A percentile compares a stretch with the other conserved stretches of the same genome.
Evolutionary conservation across 2,888 invertebrate species (phyloP).

Genomic region (Limnephilus auricula): DNA sequence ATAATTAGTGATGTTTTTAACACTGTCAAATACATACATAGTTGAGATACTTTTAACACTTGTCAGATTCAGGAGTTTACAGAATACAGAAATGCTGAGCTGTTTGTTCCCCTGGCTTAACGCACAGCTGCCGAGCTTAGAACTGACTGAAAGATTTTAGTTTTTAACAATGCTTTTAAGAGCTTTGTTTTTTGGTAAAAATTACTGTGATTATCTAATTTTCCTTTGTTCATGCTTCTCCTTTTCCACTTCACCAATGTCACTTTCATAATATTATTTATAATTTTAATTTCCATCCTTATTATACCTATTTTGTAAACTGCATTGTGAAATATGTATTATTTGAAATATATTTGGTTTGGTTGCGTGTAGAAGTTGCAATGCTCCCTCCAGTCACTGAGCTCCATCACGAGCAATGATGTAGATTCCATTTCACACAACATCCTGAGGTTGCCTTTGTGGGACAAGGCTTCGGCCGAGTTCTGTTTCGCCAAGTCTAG

Average conservation of each 20-base stretch:
- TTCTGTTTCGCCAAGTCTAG: slow-evolving; percentile 86
- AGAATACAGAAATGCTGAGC: neutral
- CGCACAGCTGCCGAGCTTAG: neutral
- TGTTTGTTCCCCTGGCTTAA: neutral
- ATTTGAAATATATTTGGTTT: slow-evolving; percentile 23
- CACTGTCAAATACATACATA: neutral
- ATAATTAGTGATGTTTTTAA: neutral
- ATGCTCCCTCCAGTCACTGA: slow-evolving; percentile 76
- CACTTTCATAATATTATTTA: neutral
- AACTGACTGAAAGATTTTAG: neutral
- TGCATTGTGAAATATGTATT: slow-evolving; percentile 10
- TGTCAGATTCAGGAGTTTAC: too few relatives aligned
- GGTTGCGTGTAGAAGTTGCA: slow-evolving; percentile 66
- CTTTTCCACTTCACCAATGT: slow-evolving; percentile 34
- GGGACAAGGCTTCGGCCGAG: slow-evolving; percentile 86
- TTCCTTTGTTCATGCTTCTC: slow-evolving; percentile 24
- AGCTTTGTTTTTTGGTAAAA: slow-evolving; percentile 36
- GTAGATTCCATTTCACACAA: slow-evolving; percentile 70
- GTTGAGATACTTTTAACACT: neutral
- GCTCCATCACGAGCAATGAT: slow-evolving; percentile 72
- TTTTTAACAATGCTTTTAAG: neutral
- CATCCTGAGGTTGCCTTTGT: slow-evolving; percentile 79
- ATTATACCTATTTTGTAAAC: slow-evolving; percentile 54
- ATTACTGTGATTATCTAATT: slow-evolving; percentile 20
- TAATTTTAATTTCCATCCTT: slow-evolving; percentile 61